Conservation (phyloP, 1,140 invertebrate genomes). For the Heliconius melpomene region DNA sequence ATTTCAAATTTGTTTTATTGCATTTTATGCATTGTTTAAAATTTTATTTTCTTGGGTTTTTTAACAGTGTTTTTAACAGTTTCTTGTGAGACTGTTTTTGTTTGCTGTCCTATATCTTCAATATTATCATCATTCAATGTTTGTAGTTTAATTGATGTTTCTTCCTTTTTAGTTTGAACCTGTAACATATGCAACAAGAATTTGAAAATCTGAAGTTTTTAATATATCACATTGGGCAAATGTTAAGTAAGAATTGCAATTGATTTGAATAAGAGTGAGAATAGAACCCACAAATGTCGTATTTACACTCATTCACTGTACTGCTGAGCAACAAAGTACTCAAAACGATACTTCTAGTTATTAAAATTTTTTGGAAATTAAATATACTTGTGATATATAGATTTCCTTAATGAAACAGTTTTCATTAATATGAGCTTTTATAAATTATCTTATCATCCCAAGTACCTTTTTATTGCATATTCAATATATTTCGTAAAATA, state of each 20-base stretch:
- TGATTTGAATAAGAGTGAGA: too few relatives aligned
- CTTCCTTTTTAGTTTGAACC: conserved; percentile 70
- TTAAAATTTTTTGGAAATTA: not conserved
- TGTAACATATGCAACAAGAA: conserved; percentile 45
- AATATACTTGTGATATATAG: not conserved
- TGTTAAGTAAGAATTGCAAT: not conserved
- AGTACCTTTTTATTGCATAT: not conserved
- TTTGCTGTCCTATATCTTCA: conserved; percentile 64
- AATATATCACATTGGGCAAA: not conserved
- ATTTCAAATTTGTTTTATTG: not conserved
- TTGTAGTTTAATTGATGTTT: conserved; percentile 67
- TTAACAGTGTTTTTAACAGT: conserved; percentile 54
- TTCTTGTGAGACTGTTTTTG: conserved; percentile 35
- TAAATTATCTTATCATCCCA: conserved; percentile 5
- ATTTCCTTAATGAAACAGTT: not conserved
- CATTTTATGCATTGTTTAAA: conserved; percentile 39
- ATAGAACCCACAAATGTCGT: too few relatives aligned
- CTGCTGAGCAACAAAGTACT: too few relatives aligned
- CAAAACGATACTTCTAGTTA: too few relatives aligned
- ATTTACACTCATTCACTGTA: too few relatives aligned
- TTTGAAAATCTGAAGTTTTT: not conserved
- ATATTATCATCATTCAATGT: conserved; percentile 68
- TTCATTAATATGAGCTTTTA: conserved; percentile 5
- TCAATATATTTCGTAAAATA: not conserved
- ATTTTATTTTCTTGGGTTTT: conserved; percentile 74